phyloP scores from a whole-genome alignment of 2,113 vertebrate species.

The Ramphastos sulfuratus region DNA sequence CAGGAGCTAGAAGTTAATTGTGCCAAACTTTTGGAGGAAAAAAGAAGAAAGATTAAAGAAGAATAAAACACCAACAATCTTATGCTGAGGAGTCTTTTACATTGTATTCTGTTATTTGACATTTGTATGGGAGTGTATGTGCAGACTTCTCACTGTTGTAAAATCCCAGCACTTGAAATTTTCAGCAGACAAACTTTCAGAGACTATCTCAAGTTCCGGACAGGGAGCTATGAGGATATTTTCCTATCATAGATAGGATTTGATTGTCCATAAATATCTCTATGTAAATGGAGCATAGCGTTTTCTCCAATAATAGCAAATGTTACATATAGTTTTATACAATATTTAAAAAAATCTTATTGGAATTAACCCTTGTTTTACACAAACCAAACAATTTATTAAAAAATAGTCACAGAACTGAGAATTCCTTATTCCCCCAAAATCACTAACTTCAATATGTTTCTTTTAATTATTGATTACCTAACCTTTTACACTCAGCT shows the following conservation, averaged over 20 bases:
- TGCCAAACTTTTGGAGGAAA: background rate
- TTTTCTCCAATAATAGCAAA: background rate
- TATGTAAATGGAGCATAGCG: background rate
- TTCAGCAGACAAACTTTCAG: background rate
- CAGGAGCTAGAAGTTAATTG: background rate
- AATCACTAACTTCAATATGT: background rate
- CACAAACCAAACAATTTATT: background rate
- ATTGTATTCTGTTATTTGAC: background rate
- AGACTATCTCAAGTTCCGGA: background rate
- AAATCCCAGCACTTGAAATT: background rate
- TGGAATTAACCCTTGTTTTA: background rate
- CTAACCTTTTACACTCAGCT: background rate
- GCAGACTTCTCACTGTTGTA: background rate
- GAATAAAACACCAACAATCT: background rate
- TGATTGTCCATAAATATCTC: background rate
- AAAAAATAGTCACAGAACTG: background rate
- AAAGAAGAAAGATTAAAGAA: background rate
- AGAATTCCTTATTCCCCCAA: background rate
- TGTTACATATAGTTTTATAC: background rate
- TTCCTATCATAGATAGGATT: background rate
- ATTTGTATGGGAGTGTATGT: background rate
- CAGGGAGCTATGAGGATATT: background rate
- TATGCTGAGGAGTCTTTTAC: background rate
- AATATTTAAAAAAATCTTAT: background rate
- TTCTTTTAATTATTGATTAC: constrained; percentile 36